phyloP scores from a whole-genome alignment of 2,888 invertebrate species.

The Phengaris arion region DNA sequence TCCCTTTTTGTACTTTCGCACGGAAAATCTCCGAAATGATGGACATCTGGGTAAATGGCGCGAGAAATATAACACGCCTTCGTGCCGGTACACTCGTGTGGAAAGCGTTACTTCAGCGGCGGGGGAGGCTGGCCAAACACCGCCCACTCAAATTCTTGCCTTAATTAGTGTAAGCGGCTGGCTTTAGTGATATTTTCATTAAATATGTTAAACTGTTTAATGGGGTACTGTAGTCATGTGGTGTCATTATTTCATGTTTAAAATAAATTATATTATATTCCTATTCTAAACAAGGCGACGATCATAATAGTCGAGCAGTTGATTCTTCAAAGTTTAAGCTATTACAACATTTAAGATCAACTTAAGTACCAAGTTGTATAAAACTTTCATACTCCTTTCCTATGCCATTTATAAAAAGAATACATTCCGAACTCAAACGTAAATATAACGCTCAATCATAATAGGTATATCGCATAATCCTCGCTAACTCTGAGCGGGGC shows the following conservation, averaged over 20 bases:
- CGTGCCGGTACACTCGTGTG: slow-evolving; percentile 50
- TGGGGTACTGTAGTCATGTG: neutral
- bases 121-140: slow-evolving; percentile 31
- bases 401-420: neutral
- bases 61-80: slow-evolving; percentile 62
- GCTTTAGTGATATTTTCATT: slow-evolving; percentile 12
- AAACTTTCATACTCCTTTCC: neutral
- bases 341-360: no score
- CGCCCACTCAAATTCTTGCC: slow-evolving; percentile 36
- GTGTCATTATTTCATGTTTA: no score
- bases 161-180: slow-evolving; percentile 36
- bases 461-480: neutral
- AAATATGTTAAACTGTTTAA: neutral
- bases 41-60: slow-evolving; percentile 71
- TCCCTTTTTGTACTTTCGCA: slow-evolving; percentile 49
- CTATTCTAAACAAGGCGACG: no score
- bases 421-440: neutral
- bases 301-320: no score
- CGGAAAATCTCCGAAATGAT: slow-evolving; percentile 68
- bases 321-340: no score
- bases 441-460: neutral
- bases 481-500: neutral
- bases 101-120: slow-evolving; percentile 45
- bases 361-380: no score
- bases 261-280: no score